phyloP scores from a whole-genome alignment of 2,888 invertebrate species.

The Cheilosia soror region DNA sequence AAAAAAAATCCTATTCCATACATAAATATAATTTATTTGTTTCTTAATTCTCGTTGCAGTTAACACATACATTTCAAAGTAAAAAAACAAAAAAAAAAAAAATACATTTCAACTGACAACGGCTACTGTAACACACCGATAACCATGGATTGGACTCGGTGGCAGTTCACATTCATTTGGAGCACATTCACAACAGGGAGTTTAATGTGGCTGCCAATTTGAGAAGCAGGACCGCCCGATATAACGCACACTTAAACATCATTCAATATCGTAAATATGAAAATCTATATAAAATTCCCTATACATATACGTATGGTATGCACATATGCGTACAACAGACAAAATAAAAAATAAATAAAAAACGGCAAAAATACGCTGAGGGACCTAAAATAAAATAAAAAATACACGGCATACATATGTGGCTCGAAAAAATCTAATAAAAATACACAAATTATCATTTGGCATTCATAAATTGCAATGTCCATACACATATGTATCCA shows the following conservation, averaged over 20 bases:
- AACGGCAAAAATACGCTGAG: constrained; percentile 27
- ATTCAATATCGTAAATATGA: constrained; percentile 70
- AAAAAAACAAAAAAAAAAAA: constrained; percentile 6
- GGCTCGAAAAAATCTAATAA: constrained; percentile 4
- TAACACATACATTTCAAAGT: constrained; percentile 10
- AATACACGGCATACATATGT: constrained; percentile 46
- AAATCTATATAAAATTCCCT: constrained; percentile 15
- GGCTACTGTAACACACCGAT: constrained; percentile 58
- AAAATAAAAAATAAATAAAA: constrained; percentile 3
- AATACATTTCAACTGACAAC: constrained; percentile 13
- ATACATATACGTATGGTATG: constrained; percentile 7
- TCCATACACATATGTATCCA: constrained; percentile 43
- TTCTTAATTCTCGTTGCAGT: constrained; percentile 49
- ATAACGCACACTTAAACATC: constrained; percentile 60
- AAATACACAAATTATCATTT: constrained; percentile 24
- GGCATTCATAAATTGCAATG: constrained; percentile 31
- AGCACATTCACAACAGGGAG: constrained; percentile 79
- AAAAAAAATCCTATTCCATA: no score
- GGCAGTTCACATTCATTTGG: constrained; percentile 82
- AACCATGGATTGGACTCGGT: constrained; percentile 83
- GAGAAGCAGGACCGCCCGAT: constrained; percentile 78
- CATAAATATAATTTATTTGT: not conserved
- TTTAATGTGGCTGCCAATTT: constrained; percentile 83
- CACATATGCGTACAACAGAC: constrained; percentile 28
- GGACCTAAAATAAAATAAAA: constrained; percentile 12